Evolutionary conservation across 2,797 vertebrate species (phyloP), one percentile per base, ranked within the genome.

Genomic region (Lateolabrax maculatus): DNA sequence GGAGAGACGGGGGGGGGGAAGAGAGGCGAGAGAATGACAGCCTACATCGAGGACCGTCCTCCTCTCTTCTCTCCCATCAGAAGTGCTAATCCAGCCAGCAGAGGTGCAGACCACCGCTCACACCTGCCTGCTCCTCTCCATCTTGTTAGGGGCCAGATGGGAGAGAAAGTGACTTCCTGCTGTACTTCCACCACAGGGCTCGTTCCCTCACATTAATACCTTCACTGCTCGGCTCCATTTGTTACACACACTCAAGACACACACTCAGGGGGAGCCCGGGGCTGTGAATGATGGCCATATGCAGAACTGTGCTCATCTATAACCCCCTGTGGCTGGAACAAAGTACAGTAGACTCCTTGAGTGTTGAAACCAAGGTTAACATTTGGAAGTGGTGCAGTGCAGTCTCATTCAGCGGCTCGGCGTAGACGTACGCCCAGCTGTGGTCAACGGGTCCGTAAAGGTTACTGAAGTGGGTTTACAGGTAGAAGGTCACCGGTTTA

Each of bases 241-340:
- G 87, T 88, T 90, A 90, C 87, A 88, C 89, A 88, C 91, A 84
- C 87, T 86, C 85, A 83, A 86, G 90, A 91, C 89, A 89, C 87
- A 83, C 87, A 91, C 89, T 90, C 78, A 86, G 88, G 90, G 91
- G 89, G 91, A 89, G 93, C 87, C 90, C 6, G 75, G 79, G 90
- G 88, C 90, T 91, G 91, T 95, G 92, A 94, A 92, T 92, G 92
- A 94, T 92, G 92, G 93, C 91, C 90, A 87, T 93, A 92, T 94
- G 94, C 91, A 93, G 88, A 92, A 89, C 83, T 62, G 81, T 62
- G 89, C 93, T 93, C 89, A 83, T 91, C 87, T 87, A 62, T 87
- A 92, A 89, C 91, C 89, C 92, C 91, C 90, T 74, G 88, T 88
- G 89, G 88, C 81, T 89, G 87, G 64, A 90, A 91, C 84, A 92